These are phyloP conservation scores for Myocastor coypus DNA, from an alignment of 2,113 vertebrate species.

Conservation along the genomic window DNA sequence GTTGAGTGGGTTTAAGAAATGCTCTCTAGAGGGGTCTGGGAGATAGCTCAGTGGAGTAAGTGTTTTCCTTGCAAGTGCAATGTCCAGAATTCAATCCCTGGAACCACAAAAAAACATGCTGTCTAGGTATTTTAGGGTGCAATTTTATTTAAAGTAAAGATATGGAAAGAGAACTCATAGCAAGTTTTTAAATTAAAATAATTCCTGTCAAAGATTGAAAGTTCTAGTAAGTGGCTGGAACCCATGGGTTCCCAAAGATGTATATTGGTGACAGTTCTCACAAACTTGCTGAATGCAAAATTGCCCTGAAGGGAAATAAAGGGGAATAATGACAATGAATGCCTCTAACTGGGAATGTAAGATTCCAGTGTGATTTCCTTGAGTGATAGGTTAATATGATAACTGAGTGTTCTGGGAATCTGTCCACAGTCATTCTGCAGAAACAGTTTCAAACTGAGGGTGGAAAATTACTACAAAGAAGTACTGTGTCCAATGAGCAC, in stretches of 20 bases:
- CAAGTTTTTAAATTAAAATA: conserved; percentile 39
- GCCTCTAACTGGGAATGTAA: not conserved
- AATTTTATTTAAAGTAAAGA: conserved; percentile 64
- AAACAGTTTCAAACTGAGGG: conserved; percentile 34
- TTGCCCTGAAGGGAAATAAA: conserved; percentile 23
- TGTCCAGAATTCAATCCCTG: too few relatives aligned
- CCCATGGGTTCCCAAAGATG: not conserved
- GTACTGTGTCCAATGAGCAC: not conserved
- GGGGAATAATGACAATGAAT: not conserved
- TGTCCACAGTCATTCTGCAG: not conserved
- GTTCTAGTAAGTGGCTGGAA: not conserved
- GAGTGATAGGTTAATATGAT: not conserved
- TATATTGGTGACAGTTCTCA: not conserved
- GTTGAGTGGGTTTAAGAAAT: conserved; percentile 47
- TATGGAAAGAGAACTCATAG: conserved; percentile 37
- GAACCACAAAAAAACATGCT: not conserved
- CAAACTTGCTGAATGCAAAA: conserved; percentile 5
- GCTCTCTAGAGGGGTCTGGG: not conserved
- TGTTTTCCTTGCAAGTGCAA: too few relatives aligned
- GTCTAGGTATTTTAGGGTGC: conserved; percentile 52
- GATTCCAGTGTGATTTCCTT: conserved; percentile 30
- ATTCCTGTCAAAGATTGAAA: conserved; percentile 2
- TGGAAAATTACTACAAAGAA: not conserved
- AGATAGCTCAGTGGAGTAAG: too few relatives aligned
- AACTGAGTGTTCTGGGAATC: not conserved